Base-by-base conservation (phyloP, 2,797 vertebrate species). In the Synanceia verrucosa region DNA sequence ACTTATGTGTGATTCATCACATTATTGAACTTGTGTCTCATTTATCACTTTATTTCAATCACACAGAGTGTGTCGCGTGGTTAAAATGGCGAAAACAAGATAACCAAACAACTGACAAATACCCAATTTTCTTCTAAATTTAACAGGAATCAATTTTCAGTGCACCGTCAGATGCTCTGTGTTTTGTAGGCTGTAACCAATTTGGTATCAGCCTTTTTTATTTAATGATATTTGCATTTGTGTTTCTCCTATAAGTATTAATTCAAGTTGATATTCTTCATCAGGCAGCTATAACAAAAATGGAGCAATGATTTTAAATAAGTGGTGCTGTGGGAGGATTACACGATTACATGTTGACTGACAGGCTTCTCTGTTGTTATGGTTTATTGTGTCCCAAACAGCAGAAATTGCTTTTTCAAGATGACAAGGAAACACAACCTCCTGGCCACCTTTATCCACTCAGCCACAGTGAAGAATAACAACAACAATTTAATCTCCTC, bases 401-500 rank as follows among this genome's bases (percentile, higher is more conserved):
- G 24, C 24, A 76, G 21, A 86, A 86, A 87, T 91, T 79, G 64
- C 56, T 82, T 80, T 77, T 86, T 79, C 48, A 84, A 84, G 74
- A 87, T 83, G 60, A 88, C 53, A 67, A 57, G 63, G 57, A 83
- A 80, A 71, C 53, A 76, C 64, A 79, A 76, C 86, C 46, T 82
- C 59, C 56, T 81, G 56, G 41, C 34, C 28, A 63, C n/a, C 19
- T 29, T 66, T 28, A 76, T 78, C 70, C 64, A 53, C 52, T 64
- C 53, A 69, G 37, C 50, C 52, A 9, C 5, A 59, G 14, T 48
- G 33, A 82, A 44, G 60, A 84, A 77, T 57, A 82, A 65, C 74
- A 88, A 83, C 69, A 88, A 82, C 68, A 84, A 74, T 83, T 65
- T 88, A 92, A 93, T 92, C 88, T 84, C 56, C 77, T 87, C 76